Evolutionary conservation across 2,113 vertebrate species (phyloP), one percentile per base, ranked within the genome.

Genomic region (Hiodon alosoides): DNA sequence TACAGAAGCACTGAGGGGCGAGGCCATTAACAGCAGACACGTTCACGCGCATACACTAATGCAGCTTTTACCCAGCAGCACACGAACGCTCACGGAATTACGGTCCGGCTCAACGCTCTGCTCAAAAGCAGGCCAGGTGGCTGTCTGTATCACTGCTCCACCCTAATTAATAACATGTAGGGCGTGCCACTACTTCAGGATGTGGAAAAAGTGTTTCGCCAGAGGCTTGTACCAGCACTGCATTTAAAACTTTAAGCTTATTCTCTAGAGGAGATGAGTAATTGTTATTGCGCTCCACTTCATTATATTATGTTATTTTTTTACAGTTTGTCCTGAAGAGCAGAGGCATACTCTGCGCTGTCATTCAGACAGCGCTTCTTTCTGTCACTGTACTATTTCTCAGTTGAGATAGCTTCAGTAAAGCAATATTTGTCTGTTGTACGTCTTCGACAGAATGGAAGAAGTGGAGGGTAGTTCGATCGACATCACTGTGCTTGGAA

Each of bases 131-230:
- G 90, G 91, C 91, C 85, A 91, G 86, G 79, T 31, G 31, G 83
- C 82, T 83, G 85, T 86, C 86, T 79, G 82, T 77, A 31, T 85
- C 85, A 84, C 86, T 80, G 81, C 83, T 87, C 86, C 86, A 87
- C 86, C 84, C 85, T 88, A 88, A 83, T 86, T 82, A 79, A 5
- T 52, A 5, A 9, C 8, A 7, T 53, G 50, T 53, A 51, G 67
- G 67, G n/a, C 16, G n/a, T 69, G 60, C 46, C 50, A 10, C 31
- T 55, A 54, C 68, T n/a, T 52, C 7, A 14, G 4, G 4, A 4
- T 11, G 13, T 61, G 13, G 55, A 14, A 61, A 14, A n/a, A 4
- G 51, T 16, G 50, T 54, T 52, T 55, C 3, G 60, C 13, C 6
- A 5, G 13, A 16, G 51, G 7, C 51, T 46, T 3, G 16, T 31